These are phyloP conservation scores for Trissolcus japonicus DNA, from an alignment of 2,888 invertebrate genomes.

Conservation along the genomic window DNA sequence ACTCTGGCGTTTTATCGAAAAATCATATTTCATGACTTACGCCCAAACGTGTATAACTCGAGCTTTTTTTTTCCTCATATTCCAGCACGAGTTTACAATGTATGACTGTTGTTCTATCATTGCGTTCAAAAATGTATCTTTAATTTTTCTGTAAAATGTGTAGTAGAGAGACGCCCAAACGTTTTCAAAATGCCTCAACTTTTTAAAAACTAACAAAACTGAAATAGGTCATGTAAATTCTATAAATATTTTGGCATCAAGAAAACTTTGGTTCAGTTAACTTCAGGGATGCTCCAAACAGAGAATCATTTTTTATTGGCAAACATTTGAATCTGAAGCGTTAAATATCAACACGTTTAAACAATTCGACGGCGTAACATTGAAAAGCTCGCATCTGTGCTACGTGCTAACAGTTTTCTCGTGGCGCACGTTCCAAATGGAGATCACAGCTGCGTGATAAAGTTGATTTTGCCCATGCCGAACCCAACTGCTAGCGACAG, in stretches of 20 bases:
- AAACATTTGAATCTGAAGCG: constrained; percentile 31
- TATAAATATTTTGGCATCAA: too few relatives aligned
- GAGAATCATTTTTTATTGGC: too few relatives aligned
- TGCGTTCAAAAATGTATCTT: too few relatives aligned
- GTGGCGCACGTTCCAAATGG: constrained; percentile 63
- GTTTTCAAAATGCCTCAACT: too few relatives aligned
- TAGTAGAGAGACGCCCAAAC: too few relatives aligned
- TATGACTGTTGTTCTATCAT: constrained; percentile 3
- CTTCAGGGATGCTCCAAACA: too few relatives aligned
- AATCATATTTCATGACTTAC: neutral
- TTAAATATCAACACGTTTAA: constrained; percentile 50
- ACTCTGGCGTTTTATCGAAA: constrained; percentile 11
- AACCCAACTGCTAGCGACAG: constrained; percentile 63
- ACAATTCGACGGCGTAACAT: constrained; percentile 42
- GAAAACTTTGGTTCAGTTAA: too few relatives aligned
- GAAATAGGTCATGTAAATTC: too few relatives aligned
- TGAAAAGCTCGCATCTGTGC: constrained; percentile 44
- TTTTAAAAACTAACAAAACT: too few relatives aligned
- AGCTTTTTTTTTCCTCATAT: constrained; percentile 1
- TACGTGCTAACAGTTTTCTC: constrained; percentile 58
- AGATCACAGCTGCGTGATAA: constrained; percentile 68
- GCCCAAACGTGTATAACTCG: too few relatives aligned
- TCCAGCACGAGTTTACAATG: neutral
- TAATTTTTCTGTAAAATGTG: too few relatives aligned
- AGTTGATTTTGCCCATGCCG: constrained; percentile 64